A percentile compares a stretch with the other conserved stretches of the same genome.
phyloP scores from a whole-genome alignment of 2,888 invertebrate genomes.

The Lycaena phlaeas region DNA sequence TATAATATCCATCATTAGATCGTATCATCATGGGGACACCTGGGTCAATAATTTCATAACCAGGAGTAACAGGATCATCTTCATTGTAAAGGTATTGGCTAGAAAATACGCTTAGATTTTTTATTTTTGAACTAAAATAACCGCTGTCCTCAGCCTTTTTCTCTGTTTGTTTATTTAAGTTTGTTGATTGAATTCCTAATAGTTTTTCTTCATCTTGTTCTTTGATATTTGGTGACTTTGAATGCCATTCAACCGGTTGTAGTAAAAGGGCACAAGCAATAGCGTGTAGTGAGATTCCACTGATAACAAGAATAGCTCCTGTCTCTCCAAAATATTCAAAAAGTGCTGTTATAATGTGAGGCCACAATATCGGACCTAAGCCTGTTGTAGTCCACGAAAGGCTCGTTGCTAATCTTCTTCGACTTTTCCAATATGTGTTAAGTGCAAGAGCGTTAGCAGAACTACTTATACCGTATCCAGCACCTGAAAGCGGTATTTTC shows the following conservation, averaged over 20 bases:
- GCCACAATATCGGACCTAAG: slow-evolving; percentile 81
- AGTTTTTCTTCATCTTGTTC: slow-evolving; percentile 38
- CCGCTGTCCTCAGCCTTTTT: slow-evolving; percentile 39
- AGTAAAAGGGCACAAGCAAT: slow-evolving; percentile 77
- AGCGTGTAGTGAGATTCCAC: slow-evolving; percentile 78
- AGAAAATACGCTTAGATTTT: slow-evolving; percentile 64
- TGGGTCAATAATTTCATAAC: slow-evolving; percentile 78
- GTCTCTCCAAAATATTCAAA: slow-evolving; percentile 75
- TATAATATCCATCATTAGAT: slow-evolving; percentile 76
- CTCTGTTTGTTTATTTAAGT: background rate
- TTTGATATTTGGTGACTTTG: slow-evolving; percentile 48
- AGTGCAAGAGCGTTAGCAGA: slow-evolving; percentile 80
- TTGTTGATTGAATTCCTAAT: slow-evolving; percentile 23
- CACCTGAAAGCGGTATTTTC: slow-evolving; percentile 51
- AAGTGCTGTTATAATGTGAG: slow-evolving; percentile 78
- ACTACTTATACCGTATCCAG: slow-evolving; percentile 77
- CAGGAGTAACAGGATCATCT: slow-evolving; percentile 74
- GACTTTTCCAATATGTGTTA: slow-evolving; percentile 81
- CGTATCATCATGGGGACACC: slow-evolving; percentile 78
- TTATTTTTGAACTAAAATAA: slow-evolving; percentile 56
- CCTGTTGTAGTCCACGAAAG: slow-evolving; percentile 81
- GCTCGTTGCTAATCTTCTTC: slow-evolving; percentile 80
- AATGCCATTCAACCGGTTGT: slow-evolving; percentile 84
- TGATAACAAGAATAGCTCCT: slow-evolving; percentile 77
- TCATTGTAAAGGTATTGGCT: slow-evolving; percentile 78